Evolutionary conservation across 1,140 invertebrate species (phyloP).

Genomic region (Leptinotarsa undecemlineata): DNA sequence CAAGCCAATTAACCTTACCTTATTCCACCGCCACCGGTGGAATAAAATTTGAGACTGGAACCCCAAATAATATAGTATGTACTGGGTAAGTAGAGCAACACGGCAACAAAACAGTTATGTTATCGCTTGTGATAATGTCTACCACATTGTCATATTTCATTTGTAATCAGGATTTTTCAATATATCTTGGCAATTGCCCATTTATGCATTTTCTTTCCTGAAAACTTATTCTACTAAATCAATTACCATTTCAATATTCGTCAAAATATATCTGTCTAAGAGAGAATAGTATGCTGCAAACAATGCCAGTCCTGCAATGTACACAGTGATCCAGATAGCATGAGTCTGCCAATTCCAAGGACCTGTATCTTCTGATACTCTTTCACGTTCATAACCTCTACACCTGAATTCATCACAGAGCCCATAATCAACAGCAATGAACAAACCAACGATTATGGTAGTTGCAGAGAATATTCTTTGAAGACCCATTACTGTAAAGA

Average conservation of each 20-base stretch:
- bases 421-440: constrained; percentile 66
- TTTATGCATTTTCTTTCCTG: too few species aligned
- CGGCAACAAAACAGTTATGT: too few species aligned
- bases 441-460: constrained; percentile 63
- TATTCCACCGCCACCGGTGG: too few species aligned
- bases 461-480: constrained; percentile 64
- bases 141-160: too few species aligned
- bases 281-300: constrained; percentile 62
- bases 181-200: too few species aligned
- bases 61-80: too few species aligned
- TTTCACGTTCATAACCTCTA: constrained; percentile 57
- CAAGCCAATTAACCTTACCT: too few species aligned
- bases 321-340: constrained; percentile 62
- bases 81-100: too few species aligned
- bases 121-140: too few species aligned
- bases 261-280: constrained; percentile 51
- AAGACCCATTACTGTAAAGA: constrained; percentile 62
- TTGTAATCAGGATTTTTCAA: too few species aligned
- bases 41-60: too few species aligned
- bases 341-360: constrained; percentile 58
- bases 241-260: constrained; percentile 28
- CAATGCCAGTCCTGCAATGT: constrained; percentile 59
- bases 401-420: constrained; percentile 66
- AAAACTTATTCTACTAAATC: too few species aligned
- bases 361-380: constrained; percentile 56